Conservation (phyloP, 2,797 vertebrate species). For the Crenichthys baileyi region DNA sequence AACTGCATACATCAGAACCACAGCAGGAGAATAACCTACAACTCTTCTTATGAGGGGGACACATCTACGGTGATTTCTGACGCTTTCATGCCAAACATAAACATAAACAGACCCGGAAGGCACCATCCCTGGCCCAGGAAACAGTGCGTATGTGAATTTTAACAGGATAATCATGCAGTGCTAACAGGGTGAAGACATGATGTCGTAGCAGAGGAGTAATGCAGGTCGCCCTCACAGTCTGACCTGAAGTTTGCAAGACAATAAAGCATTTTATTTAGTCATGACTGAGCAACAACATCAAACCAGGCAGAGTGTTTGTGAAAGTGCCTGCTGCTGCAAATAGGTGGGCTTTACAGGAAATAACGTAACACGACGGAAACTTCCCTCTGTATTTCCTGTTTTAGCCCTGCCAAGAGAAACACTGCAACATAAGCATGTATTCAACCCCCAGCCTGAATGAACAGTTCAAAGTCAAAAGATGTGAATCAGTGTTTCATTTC, state of each 20-base stretch:
- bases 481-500: conserved; percentile 7
- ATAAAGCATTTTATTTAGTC: not conserved
- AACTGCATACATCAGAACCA: too few relatives aligned
- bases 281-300: not conserved
- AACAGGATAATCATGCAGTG: not conserved
- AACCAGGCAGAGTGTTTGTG: conserved; percentile 3
- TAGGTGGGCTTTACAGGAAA: conserved; percentile 62
- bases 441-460: conserved; percentile 10
- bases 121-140: not conserved
- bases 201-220: not conserved
- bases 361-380: conserved; percentile 35
- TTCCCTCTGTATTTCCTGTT: conserved; percentile 59
- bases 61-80: too few relatives aligned
- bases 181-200: not conserved
- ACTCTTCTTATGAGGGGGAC: too few relatives aligned
- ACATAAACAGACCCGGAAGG: not conserved
- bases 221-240: conserved; percentile 9
- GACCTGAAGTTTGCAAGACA: conserved; percentile 15
- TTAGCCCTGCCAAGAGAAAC: conserved; percentile 11
- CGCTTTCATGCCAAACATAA: not conserved
- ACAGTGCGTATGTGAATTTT: not conserved
- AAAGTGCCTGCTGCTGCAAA: conserved; percentile 7
- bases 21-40: too few relatives aligned
- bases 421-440: conserved; percentile 7
- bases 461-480: conserved; percentile 19